Conservation (phyloP, 2,888 invertebrate species). For the Fragum whitleyi region DNA sequence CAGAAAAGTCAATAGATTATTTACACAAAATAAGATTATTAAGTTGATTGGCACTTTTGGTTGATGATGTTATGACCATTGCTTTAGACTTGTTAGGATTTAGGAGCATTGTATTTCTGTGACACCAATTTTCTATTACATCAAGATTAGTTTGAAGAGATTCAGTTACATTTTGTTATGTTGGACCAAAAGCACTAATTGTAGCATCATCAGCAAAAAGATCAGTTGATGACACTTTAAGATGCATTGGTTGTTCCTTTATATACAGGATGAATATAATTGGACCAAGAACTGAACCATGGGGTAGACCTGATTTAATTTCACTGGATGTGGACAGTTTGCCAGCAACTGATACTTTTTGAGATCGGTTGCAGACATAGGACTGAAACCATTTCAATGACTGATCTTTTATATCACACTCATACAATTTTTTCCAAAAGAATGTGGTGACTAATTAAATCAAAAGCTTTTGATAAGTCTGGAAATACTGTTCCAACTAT, state of each 20-base stretch:
- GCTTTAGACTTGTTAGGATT: neutral
- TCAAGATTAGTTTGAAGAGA: neutral
- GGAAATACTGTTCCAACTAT: no score
- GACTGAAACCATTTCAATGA: neutral
- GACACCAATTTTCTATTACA: neutral
- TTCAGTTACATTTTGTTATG: neutral
- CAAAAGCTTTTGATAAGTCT: neutral
- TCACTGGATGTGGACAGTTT: neutral
- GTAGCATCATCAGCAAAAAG: neutral
- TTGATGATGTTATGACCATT: neutral
- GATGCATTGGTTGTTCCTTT: neutral
- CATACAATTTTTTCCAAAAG: no score
- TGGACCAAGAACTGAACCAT: neutral
- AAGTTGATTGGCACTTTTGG: neutral
- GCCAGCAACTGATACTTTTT: neutral
- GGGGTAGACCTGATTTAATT: conserved; percentile 3
- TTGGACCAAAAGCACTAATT: neutral
- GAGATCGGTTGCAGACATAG: neutral
- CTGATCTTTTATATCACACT: neutral
- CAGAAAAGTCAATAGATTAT: no score
- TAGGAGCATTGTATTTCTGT: neutral
- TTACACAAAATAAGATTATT: no score
- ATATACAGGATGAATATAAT: neutral
- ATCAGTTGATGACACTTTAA: neutral
- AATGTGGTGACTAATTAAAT: neutral